These are phyloP conservation scores for Drosophila busckii DNA, from an alignment of 1,140 invertebrate species.

Conservation along the genomic window DNA sequence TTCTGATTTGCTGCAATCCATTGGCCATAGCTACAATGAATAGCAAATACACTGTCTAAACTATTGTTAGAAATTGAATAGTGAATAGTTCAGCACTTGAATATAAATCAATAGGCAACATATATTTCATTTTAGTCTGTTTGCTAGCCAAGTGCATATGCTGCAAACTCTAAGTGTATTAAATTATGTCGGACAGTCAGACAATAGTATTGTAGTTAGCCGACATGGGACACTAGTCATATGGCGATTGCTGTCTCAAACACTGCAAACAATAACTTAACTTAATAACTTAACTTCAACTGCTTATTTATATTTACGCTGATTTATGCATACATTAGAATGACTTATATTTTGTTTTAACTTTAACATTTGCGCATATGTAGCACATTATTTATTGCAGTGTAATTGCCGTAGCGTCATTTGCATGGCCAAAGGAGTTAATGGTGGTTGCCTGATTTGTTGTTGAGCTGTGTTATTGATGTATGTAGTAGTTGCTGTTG, in stretches of 20 bases:
- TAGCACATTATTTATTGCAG: too few species aligned
- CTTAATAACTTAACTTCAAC: too few species aligned
- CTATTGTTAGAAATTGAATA: too few species aligned
- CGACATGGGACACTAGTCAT: slow-evolving; percentile 4
- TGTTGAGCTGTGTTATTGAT: slow-evolving; percentile 35
- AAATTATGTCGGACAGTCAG: slow-evolving; percentile 57
- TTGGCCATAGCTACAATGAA: background rate
- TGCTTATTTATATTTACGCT: too few species aligned
- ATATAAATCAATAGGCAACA: too few species aligned
- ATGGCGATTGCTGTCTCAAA: slow-evolving; percentile 15
- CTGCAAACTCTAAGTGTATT: slow-evolving; percentile 13
- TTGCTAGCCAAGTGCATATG: background rate
- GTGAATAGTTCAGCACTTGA: too few species aligned
- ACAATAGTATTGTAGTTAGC: slow-evolving; percentile 38
- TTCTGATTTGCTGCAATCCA: slow-evolving; percentile 26
- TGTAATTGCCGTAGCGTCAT: slow-evolving; percentile 70
- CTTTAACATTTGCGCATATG: too few species aligned
- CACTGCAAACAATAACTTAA: too few species aligned
- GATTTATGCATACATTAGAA: too few species aligned
- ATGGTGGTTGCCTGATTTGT: slow-evolving; percentile 70
- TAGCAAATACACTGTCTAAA: background rate
- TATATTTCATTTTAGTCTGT: too few species aligned
- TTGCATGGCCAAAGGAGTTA: slow-evolving; percentile 74
- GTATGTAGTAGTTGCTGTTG: slow-evolving; percentile 20
- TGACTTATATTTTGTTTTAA: too few species aligned